These are phyloP conservation scores for Tuta absoluta DNA, from an alignment of 2,888 invertebrate genomes.

Conservation along the genomic window DNA sequence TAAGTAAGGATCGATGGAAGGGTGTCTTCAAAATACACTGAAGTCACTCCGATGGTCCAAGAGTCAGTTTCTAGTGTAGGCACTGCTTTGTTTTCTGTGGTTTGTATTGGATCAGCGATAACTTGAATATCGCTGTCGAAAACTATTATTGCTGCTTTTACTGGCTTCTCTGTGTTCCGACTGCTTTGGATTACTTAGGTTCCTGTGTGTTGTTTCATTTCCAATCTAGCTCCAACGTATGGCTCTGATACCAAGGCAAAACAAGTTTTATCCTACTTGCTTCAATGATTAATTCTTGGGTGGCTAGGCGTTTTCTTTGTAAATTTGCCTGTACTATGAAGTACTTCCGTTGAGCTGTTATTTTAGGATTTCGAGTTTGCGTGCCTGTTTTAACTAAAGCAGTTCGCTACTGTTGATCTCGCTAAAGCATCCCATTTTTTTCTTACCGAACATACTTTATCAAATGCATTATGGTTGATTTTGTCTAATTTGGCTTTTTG, in stretches of 20 bases:
- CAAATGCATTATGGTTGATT: no score
- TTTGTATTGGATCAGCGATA: not conserved
- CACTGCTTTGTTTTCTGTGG: slow-evolving; percentile 11
- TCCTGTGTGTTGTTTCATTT: not conserved
- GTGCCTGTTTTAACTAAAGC: no score
- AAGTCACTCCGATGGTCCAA: not conserved
- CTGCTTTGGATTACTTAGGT: slow-evolving; percentile 23
- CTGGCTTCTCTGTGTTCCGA: not conserved
- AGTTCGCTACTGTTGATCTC: no score
- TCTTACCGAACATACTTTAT: no score
- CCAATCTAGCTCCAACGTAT: not conserved
- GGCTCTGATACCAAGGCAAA: not conserved
- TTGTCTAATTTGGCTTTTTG: no score
- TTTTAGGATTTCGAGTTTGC: no score
- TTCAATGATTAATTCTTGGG: not conserved
- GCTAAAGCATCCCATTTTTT: no score
- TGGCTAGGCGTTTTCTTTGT: not conserved
- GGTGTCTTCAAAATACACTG: slow-evolving; percentile 15
- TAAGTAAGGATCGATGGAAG: slow-evolving; percentile 21
- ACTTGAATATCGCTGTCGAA: not conserved
- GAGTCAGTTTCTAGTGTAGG: not conserved
- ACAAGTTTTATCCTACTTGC: not conserved
- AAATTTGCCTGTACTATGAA: not conserved
- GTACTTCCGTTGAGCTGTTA: not conserved
- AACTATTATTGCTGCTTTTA: slow-evolving; percentile 30